These are phyloP conservation scores for Zapornia atra DNA, from an alignment of 2,113 vertebrate genomes.

Conservation along the genomic window DNA sequence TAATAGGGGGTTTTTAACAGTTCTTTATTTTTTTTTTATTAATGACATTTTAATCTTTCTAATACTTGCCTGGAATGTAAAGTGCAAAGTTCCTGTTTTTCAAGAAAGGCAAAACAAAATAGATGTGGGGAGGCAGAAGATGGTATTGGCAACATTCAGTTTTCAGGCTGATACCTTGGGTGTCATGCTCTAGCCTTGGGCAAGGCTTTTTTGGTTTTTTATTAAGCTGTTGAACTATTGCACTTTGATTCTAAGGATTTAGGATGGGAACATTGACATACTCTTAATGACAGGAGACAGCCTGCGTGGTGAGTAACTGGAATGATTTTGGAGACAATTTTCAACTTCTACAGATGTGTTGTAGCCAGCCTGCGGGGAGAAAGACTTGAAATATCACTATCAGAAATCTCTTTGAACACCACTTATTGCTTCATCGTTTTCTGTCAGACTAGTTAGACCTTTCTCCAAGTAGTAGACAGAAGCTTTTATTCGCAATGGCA, in stretches of 20 bases:
- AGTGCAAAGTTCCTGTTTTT: not conserved
- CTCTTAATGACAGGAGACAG: not conserved
- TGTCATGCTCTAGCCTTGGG: not conserved
- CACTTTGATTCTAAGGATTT: not conserved
- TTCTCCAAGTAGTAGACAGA: not conserved
- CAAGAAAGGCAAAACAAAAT: not conserved
- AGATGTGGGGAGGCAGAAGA: not conserved
- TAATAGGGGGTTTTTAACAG: not conserved
- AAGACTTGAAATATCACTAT: not conserved
- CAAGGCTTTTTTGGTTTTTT: not conserved
- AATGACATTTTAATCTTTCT: not conserved
- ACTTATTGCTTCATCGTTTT: not conserved
- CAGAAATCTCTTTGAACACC: not conserved
- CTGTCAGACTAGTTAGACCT: not conserved
- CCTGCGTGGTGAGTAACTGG: not conserved
- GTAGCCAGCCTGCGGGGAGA: not conserved
- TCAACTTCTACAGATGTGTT: not conserved
- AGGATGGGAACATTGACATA: not conserved
- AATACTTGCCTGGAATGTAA: not conserved
- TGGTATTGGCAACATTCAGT: not conserved
- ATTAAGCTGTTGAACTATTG: not conserved
- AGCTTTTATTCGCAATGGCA: not conserved
- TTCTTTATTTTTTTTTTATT: not conserved
- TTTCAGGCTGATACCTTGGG: not conserved
- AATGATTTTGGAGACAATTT: conserved; percentile 28